phyloP scores from a whole-genome alignment of 2,113 vertebrate genomes.

The Chloropsis cyanopogon region DNA sequence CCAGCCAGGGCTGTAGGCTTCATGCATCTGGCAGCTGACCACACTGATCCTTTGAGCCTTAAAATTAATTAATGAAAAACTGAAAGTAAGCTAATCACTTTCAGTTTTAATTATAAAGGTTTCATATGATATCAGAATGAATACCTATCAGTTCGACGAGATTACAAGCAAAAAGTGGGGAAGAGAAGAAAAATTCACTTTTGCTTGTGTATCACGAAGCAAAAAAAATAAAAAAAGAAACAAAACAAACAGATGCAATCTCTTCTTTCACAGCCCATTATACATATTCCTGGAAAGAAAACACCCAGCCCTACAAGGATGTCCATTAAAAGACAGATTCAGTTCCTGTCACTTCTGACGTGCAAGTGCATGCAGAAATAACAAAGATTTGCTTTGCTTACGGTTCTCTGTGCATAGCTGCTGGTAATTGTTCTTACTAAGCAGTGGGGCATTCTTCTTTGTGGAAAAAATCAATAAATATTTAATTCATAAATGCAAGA shows the following conservation, averaged over 20 bases:
- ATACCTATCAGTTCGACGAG: fast-evolving
- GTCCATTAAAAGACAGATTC: neutral
- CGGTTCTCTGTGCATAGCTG: neutral
- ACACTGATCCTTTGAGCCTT: neutral
- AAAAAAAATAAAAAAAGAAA: neutral
- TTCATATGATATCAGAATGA: neutral
- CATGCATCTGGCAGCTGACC: neutral
- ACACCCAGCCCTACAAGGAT: neutral
- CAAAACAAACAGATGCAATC: neutral
- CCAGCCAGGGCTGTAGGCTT: neutral
- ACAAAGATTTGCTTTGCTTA: neutral
- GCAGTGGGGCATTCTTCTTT: neutral
- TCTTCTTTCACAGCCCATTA: neutral
- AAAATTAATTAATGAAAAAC: neutral
- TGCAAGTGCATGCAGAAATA: neutral
- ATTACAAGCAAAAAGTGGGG: neutral
- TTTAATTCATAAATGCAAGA: conserved; percentile 51
- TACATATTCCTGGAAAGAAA: neutral
- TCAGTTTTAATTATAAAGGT: neutral
- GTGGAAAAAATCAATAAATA: conserved; percentile 38
- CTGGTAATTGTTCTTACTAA: neutral
- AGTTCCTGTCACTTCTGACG: neutral
- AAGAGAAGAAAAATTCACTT: neutral
- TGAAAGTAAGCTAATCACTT: neutral
- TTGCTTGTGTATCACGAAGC: neutral